phyloP scores from a whole-genome alignment of 2,113 vertebrate species.

The Peromyscus leucopus region DNA sequence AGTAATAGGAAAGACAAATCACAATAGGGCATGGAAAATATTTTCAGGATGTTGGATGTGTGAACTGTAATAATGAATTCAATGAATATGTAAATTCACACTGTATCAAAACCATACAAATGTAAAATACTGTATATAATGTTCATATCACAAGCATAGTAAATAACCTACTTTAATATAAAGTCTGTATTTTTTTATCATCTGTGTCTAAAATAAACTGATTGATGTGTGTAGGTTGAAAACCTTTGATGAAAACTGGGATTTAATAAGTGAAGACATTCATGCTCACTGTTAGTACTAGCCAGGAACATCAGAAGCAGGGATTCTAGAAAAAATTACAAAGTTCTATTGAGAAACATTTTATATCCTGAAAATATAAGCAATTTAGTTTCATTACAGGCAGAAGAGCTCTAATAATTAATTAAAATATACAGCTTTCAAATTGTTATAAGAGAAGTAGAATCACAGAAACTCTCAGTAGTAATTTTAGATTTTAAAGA shows the following conservation, averaged over 20 bases:
- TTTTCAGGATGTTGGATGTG: not conserved
- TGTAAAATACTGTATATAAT: too few species aligned
- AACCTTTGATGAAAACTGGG: not conserved
- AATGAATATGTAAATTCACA: not conserved
- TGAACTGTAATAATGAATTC: not conserved
- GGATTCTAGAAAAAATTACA: not conserved
- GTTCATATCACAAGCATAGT: not conserved
- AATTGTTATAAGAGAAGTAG: not conserved
- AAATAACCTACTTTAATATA: not conserved
- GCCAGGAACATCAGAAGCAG: not conserved
- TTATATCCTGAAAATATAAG: not conserved
- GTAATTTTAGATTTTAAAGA: not conserved
- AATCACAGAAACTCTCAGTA: not conserved
- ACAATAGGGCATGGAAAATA: not conserved
- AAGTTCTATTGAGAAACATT: not conserved
- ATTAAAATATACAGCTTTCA: not conserved
- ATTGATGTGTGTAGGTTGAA: not conserved
- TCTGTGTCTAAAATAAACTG: not conserved
- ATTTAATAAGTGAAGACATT: not conserved
- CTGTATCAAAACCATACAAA: not conserved
- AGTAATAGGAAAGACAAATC: not conserved
- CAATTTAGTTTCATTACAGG: not conserved
- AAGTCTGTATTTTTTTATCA: not conserved
- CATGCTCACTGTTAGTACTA: not conserved
- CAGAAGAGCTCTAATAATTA: not conserved